These are phyloP conservation scores for Siniperca obscura DNA, from an alignment of 2,797 vertebrate genomes.

Conservation along the genomic window DNA sequence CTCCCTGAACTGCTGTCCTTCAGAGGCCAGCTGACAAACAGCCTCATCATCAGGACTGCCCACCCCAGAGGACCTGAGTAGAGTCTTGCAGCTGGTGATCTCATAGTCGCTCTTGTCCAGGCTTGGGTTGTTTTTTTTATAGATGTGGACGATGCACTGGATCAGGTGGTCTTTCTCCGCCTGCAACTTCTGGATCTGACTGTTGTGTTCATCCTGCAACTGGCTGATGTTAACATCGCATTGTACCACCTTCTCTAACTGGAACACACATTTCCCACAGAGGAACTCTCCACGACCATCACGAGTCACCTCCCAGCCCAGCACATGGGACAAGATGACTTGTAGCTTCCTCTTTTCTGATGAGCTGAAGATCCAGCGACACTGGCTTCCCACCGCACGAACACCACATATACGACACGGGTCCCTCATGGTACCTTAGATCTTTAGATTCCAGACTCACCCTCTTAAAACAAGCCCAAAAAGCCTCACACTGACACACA, in stretches of 20 bases:
- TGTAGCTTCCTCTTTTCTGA: conserved; percentile 80
- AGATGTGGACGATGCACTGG: conserved; percentile 81
- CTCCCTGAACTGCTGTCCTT: conserved; percentile 53
- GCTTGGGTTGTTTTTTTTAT: conserved; percentile 79
- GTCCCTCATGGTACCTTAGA: conserved; percentile 77
- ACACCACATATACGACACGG: conserved; percentile 82
- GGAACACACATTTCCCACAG: conserved; percentile 85
- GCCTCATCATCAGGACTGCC: conserved; percentile 64
- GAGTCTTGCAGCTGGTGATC: conserved; percentile 41
- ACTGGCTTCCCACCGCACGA: conserved; percentile 80
- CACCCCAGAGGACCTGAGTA: conserved; percentile 25
- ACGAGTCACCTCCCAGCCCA: conserved; percentile 79
- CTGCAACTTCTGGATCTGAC: conserved; percentile 77
- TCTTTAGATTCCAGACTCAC: conserved; percentile 32
- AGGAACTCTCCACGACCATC: conserved; percentile 84
- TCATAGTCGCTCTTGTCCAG: conserved; percentile 23
- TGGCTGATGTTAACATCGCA: conserved; percentile 78
- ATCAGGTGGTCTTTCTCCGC: conserved; percentile 80
- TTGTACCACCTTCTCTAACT: conserved; percentile 83
- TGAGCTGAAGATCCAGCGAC: conserved; percentile 86
- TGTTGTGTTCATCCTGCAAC: conserved; percentile 75
- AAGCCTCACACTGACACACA: conserved; percentile 41
- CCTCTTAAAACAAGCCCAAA: conserved; percentile 43
- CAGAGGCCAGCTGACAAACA: conserved; percentile 36
- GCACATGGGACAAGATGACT: conserved; percentile 82